Conservation (phyloP, 2,888 invertebrate species). For the Drosophila anceps region DNA sequence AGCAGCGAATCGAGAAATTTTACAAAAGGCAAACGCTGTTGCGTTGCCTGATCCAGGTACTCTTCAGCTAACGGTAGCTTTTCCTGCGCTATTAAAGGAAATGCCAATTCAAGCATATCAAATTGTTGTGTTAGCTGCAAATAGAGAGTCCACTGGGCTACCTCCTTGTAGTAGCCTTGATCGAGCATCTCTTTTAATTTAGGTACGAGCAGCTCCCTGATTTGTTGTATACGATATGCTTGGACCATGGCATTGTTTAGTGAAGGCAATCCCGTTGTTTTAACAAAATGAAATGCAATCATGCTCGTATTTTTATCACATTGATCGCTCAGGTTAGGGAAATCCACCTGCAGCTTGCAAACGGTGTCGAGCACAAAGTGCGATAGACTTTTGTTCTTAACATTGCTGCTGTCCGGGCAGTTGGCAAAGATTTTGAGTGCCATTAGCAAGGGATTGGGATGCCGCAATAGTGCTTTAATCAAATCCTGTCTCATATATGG, state of each 20-base stretch:
- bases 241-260: conserved; percentile 88
- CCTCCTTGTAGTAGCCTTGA: conserved; percentile 89
- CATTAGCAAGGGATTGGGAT: conserved; percentile 79
- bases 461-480: conserved; percentile 41
- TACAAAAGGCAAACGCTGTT: conserved; percentile 89
- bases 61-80: conserved; percentile 91
- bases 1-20: conserved; percentile 90
- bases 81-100: conserved; percentile 93
- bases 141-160: conserved; percentile 89
- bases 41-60: conserved; percentile 89
- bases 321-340: conserved; percentile 85
- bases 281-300: conserved; percentile 90
- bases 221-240: conserved; percentile 88
- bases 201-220: conserved; percentile 88
- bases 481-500: conserved; percentile 65
- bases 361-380: conserved; percentile 87
- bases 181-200: conserved; percentile 87
- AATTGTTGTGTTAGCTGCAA: conserved; percentile 89
- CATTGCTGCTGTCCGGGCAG: conserved; percentile 83
- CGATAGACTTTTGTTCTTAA: conserved; percentile 83
- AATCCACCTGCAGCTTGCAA: conserved; percentile 86
- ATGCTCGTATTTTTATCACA: conserved; percentile 88
- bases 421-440: conserved; percentile 84
- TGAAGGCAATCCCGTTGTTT: conserved; percentile 88
- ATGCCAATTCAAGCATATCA: conserved; percentile 89